Base-by-base conservation (phyloP, 2,888 invertebrate species). In the Ommatoiulus sabulosus region DNA sequence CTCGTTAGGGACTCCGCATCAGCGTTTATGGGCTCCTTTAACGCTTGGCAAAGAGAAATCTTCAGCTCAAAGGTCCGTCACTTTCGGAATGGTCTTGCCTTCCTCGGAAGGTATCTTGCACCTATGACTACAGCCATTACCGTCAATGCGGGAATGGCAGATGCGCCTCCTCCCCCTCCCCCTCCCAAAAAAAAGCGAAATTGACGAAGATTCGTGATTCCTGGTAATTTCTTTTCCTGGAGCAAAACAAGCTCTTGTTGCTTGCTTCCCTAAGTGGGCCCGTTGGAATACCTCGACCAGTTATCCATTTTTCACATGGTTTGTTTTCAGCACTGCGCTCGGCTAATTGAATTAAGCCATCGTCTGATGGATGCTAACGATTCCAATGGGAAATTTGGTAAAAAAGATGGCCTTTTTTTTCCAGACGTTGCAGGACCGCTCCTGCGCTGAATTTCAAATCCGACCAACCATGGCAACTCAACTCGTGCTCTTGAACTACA, bases 301-400 rank as follows among this genome's bases (percentile, higher is more conserved):
- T n/a, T 5, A 63, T 63, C 63, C 63, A 63, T n/a, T 5, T 63
- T 63, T n/a, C 63, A 63, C 63, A n/a, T 15, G 57, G 63, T n/a
- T 63, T 63, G 63, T 63, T n/a, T 63, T 63, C 52, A 52, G 15
- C 52, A 1, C 15, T 52, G 15, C 52, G 52, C 52, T 63, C n/a
- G 1, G n/a, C 63, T 63, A 63, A 63, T 63, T 63, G 63, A 63
- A 63, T 63, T n/a, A 63, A n/a, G 63, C 63, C 63, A 63, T 20
- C 63, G 63, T 63, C 63, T 63, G 63, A 63, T n/a, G 63, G 5
- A 7, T 15, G 63, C 63, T 63, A 63, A 63, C 63, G 63, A 63
- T 63, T 63, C 63, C 63, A 63, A 63, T 63, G 63, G 63, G 63
- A 63, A 63, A 63, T 63, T 63, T 63, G 63, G 63, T 63, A 63